phyloP scores from a whole-genome alignment of 2,888 invertebrate genomes.

The Cosmia trapezina region DNA sequence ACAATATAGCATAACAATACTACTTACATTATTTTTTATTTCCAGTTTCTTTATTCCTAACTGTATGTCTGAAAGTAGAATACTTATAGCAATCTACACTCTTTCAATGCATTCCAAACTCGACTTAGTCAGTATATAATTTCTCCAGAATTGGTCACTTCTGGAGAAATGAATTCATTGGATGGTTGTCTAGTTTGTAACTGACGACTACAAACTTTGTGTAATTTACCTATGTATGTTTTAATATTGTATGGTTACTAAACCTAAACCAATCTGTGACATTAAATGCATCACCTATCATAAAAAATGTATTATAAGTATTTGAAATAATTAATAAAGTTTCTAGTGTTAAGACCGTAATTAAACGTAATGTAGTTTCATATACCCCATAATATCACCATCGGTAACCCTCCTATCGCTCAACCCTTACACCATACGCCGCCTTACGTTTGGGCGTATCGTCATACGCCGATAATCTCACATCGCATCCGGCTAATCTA shows the following conservation, averaged over 20 bases:
- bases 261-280: too few relatives aligned
- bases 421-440: slow-evolving; percentile 45
- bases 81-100: neutral
- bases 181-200: too few relatives aligned
- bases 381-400: neutral
- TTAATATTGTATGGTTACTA: too few relatives aligned
- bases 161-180: too few relatives aligned
- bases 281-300: neutral
- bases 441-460: slow-evolving; percentile 80
- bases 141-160: too few relatives aligned
- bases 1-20: neutral
- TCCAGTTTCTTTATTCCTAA: neutral
- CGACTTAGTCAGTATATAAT: too few relatives aligned
- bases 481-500: slow-evolving; percentile 84
- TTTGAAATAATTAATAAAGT: neutral
- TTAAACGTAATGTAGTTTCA: neutral
- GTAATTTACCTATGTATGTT: too few relatives aligned
- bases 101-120: too few relatives aligned
- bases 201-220: too few relatives aligned
- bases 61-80: neutral
- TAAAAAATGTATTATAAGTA: neutral
- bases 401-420: neutral
- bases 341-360: too few relatives aligned
- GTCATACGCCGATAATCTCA: slow-evolving; percentile 77
- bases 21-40: neutral